Evolutionary conservation across 2,797 vertebrate genomes (phyloP).

Genomic region (Darevskia mixta): DNA sequence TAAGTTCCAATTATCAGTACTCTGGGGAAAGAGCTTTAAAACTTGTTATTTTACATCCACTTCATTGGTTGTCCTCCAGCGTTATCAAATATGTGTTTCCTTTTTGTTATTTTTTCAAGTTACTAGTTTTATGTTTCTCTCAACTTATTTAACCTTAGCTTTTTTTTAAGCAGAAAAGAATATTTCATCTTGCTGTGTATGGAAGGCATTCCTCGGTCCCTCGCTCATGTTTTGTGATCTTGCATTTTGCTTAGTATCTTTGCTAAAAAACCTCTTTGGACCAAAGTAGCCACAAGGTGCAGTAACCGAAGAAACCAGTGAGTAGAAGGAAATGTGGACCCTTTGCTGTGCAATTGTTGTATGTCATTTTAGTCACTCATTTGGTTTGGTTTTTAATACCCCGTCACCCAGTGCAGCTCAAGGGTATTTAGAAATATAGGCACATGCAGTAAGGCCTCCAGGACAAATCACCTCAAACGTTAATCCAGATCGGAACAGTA

Average conservation of each 20-base stretch:
- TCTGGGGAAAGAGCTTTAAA: not conserved
- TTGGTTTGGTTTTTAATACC: not conserved
- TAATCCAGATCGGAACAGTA: conserved; percentile 69
- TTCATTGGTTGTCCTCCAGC: not conserved
- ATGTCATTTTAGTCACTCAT: not conserved
- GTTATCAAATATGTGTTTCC: not conserved
- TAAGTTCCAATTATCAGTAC: not conserved
- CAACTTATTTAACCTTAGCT: not conserved
- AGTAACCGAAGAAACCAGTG: not conserved
- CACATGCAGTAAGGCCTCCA: conserved; percentile 61
- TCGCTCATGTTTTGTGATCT: not conserved
- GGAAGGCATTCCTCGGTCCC: not conserved
- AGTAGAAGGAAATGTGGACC: not conserved
- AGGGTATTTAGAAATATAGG: conserved; percentile 56
- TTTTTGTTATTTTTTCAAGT: not conserved
- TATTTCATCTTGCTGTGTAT: not conserved
- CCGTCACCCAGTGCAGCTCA: conserved; percentile 25
- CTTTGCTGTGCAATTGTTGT: not conserved
- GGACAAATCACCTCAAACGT: conserved; percentile 70
- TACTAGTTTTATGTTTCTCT: not conserved
- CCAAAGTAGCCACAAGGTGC: not conserved
- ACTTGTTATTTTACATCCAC: not conserved
- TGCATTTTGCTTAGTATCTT: not conserved
- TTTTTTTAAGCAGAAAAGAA: not conserved
- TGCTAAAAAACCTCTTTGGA: not conserved